Evolutionary conservation across 2,888 invertebrate species (phyloP), one percentile per base, ranked within the genome.

Genomic region (Drosophila affinis): DNA sequence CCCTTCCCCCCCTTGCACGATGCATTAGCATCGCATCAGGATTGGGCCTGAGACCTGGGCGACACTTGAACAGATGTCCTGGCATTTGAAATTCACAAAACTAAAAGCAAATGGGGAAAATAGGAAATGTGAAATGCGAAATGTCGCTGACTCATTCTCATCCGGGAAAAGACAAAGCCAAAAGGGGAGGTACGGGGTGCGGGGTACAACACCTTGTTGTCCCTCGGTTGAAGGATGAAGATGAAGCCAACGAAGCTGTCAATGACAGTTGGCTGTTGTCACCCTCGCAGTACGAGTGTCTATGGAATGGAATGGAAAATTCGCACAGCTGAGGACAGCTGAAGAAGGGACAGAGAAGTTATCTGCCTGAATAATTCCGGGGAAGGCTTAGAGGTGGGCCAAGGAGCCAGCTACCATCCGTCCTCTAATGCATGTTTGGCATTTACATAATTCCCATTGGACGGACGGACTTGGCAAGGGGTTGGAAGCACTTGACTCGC

Each of bases 41-140:
- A 62, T 59, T 69, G 59, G 10, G 45, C 47, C 39, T 64, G 72
- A 64, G 54, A 48, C 72, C 47, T 4, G 27, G 47, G 32, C n/a
- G n/a, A 58, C 88, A 89, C 91, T 91, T 80, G 89, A 91, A 90
- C 91, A 91, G 91, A 91, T 91, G 91, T 91, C 87, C 84, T 83
- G 84, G 88, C 82, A 90, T 90, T 91, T 88, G 75, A 82, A 89
- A 91, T 91, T 90, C 90, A 90, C 90, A 91, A 90, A 90, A 91
- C 90, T 90, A 90, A 88, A 90, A 89, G 91, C 88, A 82, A 81
- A 65, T 51, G 69, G 56, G 34, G 49, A 67, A 49, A 65, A 59
- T 56, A 17, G 29, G 55, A 49, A 63, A 47, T 57, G 62, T 44
- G 39, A 56, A 32, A 32, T 24, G 53, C 65, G 51, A 56, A 32